These are phyloP conservation scores for Porphyrio hochstetteri DNA, from an alignment of 2,113 vertebrate species.

Conservation along the genomic window DNA sequence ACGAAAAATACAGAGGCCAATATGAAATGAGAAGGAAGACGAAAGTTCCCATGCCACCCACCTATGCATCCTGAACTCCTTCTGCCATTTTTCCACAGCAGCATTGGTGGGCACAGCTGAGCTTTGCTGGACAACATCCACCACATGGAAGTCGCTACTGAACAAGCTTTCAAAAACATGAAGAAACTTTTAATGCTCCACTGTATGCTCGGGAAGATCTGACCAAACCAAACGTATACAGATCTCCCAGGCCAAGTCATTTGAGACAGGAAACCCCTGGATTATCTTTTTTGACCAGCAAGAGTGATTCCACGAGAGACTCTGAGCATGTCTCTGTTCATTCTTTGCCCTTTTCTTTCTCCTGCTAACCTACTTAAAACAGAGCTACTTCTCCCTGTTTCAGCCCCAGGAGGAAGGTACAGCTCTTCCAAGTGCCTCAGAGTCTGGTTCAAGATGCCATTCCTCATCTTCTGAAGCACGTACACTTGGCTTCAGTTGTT, in stretches of 20 bases:
- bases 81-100: neutral
- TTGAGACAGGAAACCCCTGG: neutral
- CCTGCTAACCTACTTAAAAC: neutral
- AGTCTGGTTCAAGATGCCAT: neutral
- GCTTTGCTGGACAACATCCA: neutral
- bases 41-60: neutral
- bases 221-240: neutral
- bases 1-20: neutral
- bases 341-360: neutral
- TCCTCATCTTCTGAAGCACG: neutral
- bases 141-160: neutral
- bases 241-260: neutral
- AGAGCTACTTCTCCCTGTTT: neutral
- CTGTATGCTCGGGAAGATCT: neutral
- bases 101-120: neutral
- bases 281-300: neutral
- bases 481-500: neutral
- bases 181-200: neutral
- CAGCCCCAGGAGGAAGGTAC: neutral
- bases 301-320: neutral
- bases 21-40: neutral
- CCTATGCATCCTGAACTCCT: neutral
- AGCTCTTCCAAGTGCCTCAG: neutral
- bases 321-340: fast-evolving
- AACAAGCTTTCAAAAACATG: neutral